phyloP scores from a whole-genome alignment of 2,113 vertebrate species.

The Laticauda colubrina region DNA sequence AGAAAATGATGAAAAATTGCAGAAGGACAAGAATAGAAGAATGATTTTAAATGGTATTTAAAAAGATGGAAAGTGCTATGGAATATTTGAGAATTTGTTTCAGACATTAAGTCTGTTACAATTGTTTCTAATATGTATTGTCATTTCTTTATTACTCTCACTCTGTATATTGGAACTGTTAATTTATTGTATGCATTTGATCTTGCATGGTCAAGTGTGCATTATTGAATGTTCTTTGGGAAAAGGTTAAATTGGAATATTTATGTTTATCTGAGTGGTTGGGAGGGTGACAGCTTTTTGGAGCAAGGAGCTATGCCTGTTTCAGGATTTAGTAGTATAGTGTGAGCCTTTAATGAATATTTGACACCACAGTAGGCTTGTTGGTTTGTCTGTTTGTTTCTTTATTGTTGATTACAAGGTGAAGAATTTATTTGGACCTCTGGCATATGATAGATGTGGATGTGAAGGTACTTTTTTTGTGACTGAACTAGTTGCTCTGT shows the following conservation, averaged over 20 bases:
- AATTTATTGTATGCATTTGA: constrained; percentile 5
- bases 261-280: background rate
- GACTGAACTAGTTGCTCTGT: background rate
- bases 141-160: background rate
- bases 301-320: background rate
- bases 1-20: background rate
- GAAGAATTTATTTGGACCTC: background rate
- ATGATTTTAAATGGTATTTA: background rate
- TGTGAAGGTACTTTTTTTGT: background rate
- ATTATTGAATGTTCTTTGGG: background rate
- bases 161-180: background rate
- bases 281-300: background rate
- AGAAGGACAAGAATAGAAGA: background rate
- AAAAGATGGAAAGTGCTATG: background rate
- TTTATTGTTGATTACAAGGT: background rate
- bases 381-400: background rate
- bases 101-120: background rate
- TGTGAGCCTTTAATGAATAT: background rate
- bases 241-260: background rate
- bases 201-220: background rate
- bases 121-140: constrained; percentile 1
- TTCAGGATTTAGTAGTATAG: background rate
- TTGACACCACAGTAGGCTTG: background rate
- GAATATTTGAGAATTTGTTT: constrained; percentile 14
- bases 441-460: background rate